A percentile compares a stretch with the other conserved stretches of the same genome.
phyloP scores from a whole-genome alignment of 2,113 vertebrate species.

The Aegotheles bennettii region DNA sequence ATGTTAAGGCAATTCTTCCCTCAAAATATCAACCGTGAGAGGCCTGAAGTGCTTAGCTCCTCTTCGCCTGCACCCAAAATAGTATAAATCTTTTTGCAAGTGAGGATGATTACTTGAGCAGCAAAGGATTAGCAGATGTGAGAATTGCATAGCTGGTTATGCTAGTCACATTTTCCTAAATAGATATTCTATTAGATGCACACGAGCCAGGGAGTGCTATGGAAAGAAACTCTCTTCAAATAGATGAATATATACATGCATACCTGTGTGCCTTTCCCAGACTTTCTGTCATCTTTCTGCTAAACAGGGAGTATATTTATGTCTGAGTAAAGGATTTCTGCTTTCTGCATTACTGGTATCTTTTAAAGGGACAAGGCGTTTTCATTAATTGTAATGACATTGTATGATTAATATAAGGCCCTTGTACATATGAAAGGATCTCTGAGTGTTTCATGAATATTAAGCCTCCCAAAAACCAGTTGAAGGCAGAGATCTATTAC shows the following conservation, averaged over 20 bases:
- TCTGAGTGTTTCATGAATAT: not conserved
- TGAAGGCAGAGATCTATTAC: not conserved
- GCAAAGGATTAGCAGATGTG: conserved; percentile 61
- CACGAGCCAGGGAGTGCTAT: not conserved
- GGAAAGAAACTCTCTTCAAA: not conserved
- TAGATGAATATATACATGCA: not conserved
- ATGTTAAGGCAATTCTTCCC: not conserved
- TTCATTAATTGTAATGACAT: not conserved
- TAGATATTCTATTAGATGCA: not conserved
- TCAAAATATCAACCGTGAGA: not conserved
- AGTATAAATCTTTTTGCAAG: conserved; percentile 27
- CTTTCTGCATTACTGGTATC: not conserved
- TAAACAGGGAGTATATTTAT: not conserved
- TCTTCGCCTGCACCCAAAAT: not conserved
- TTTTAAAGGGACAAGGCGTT: not conserved
- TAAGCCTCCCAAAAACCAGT: not conserved
- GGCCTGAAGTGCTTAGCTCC: not conserved
- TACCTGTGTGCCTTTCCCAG: not conserved
- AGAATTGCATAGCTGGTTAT: conserved; percentile 42
- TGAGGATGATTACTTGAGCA: conserved; percentile 38
- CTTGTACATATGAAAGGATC: not conserved
- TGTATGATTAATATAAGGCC: not conserved
- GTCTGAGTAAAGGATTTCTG: not conserved
- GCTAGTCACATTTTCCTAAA: conserved; percentile 60
- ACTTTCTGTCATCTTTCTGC: not conserved